These are phyloP conservation scores for Cebus imitator DNA, from an alignment of 2,113 vertebrate genomes.

Conservation along the genomic window DNA sequence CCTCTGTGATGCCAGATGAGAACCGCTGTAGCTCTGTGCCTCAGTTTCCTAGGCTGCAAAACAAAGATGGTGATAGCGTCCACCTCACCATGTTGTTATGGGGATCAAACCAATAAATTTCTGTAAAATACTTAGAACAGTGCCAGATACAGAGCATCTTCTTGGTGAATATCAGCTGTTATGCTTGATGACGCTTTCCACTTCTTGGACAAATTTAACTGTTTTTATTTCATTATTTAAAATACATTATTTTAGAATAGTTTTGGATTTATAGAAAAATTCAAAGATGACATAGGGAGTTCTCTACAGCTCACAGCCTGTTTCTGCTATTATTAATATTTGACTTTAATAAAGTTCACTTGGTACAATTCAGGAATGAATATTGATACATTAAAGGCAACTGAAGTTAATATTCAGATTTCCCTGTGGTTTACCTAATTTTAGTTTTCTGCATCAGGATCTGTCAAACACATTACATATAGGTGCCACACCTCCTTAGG, in stretches of 20 bases:
- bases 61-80: background rate
- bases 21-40: background rate
- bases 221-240: background rate
- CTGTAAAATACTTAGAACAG: background rate
- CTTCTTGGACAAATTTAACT: background rate
- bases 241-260: background rate
- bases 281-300: background rate
- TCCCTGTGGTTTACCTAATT: background rate
- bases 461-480: background rate
- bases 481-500: background rate
- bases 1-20: background rate
- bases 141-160: background rate
- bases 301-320: background rate
- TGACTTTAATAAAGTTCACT: background rate
- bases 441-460: background rate
- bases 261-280: background rate
- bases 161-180: background rate
- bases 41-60: background rate
- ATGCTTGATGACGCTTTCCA: background rate
- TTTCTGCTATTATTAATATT: background rate
- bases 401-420: background rate
- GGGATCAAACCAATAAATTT: background rate
- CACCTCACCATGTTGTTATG: background rate
- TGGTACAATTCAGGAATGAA: background rate
- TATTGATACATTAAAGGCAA: background rate